Conservation (phyloP, 2,797 vertebrate species). For the Hippopotamyrus pictus region DNA sequence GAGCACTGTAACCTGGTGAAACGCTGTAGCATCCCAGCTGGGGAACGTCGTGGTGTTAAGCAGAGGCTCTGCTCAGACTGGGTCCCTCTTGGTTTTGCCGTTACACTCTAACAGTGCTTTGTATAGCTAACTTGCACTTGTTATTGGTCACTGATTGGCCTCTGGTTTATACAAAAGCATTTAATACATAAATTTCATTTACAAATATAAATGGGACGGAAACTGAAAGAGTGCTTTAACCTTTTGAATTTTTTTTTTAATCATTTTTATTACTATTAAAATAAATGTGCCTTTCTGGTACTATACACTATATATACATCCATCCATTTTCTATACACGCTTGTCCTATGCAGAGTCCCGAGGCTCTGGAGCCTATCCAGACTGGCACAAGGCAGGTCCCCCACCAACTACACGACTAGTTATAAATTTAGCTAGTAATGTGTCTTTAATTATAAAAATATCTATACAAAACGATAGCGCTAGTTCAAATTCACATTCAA, state of each 20-base stretch:
- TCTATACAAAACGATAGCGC: neutral
- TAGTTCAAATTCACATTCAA: too few relatives aligned
- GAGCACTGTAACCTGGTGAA: neutral
- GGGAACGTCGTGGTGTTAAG: neutral
- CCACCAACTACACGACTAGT: neutral
- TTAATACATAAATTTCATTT: neutral
- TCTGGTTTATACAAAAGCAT: neutral
- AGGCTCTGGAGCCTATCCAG: neutral
- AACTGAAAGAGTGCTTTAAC: neutral
- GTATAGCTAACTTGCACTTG: neutral
- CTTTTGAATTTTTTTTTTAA: neutral
- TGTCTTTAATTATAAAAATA: neutral
- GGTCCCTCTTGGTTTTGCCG: neutral
- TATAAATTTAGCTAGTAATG: neutral
- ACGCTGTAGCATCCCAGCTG: neutral
- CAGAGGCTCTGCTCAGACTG: neutral
- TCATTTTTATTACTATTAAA: neutral
- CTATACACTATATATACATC: neutral
- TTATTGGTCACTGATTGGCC: neutral
- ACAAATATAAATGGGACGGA: neutral
- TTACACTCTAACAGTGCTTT: neutral
- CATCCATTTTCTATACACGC: neutral
- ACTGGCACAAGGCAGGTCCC: neutral
- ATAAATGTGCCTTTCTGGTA: neutral
- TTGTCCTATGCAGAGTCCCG: neutral